Base-by-base conservation (phyloP, 1,140 invertebrate genomes). In the Ceratitis capitata region DNA sequence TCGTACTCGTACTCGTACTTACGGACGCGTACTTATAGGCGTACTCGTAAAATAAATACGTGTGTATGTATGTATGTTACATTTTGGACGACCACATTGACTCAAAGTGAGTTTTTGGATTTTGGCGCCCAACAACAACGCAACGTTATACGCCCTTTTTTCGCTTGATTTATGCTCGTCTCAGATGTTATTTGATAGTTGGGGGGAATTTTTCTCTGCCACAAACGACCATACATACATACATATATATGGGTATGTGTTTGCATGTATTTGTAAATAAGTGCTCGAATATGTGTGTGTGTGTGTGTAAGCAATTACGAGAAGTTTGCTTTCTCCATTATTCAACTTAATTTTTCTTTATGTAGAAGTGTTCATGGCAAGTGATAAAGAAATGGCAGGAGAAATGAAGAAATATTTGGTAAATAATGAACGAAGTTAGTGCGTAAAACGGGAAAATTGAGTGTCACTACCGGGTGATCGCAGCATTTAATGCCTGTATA, bases 91-190 rank as follows among this genome's bases (percentile, higher is more conserved):
- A 78, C 6, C 42, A 78, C n/a, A 35, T 1, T 64, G 51, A 23
- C 19, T 32, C 19, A 39, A 35, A 69, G 9, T 39, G 45, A 78
- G 69, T 45, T 78, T 78, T 78, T 78, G 42, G 69, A 45, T 78
- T 78, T 78, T 78, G 69, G 39, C 39, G 69, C n/a, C 39, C 69
- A 78, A 45, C 69, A 78, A 78, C 69, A 78, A 78, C 12, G 16
- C 23, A 78, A 78, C 69, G 69, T 78, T 47, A 78, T 78, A 78
- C 69, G 69, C 69, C 69, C 69, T 78, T 78, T 78, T 78, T 78
- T 78, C 69, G 69, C 69, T 47, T 78, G 69, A 78, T 78, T 78
- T 78, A 78, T 78, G 39, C 26, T 78, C 69, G 69, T 45, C 69
- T 78, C 35, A 78, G 69, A 23, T 78, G 69, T 78, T 45, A 10